phyloP scores from a whole-genome alignment of 2,797 vertebrate genomes.

The Sebastolobus alascanus region DNA sequence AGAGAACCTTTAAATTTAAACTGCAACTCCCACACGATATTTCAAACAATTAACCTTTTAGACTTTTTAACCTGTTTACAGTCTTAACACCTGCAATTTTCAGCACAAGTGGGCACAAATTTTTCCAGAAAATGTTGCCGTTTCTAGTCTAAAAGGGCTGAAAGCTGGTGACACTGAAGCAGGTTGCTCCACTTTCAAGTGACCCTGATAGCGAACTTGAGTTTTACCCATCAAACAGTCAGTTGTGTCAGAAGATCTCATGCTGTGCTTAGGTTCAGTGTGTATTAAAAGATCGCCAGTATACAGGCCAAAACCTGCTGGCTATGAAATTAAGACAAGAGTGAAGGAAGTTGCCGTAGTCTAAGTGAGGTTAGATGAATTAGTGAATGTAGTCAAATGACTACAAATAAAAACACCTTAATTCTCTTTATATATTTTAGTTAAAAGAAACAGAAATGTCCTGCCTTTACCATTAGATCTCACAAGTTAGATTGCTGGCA shows the following conservation, averaged over 20 bases:
- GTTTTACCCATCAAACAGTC: not conserved
- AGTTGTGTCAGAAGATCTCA: not conserved
- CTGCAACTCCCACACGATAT: not conserved
- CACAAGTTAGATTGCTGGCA: too few species aligned
- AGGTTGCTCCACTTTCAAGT: not conserved
- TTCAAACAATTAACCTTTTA: not conserved
- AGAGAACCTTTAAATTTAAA: not conserved
- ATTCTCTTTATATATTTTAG: not conserved
- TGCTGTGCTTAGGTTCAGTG: not conserved
- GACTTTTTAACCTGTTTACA: not conserved
- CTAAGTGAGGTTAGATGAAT: not conserved
- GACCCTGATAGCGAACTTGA: constrained; percentile 7
- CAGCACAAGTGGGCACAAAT: not conserved
- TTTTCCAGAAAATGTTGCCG: not conserved
- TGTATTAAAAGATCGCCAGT: constrained; percentile 3
- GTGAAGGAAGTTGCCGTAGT: not conserved
- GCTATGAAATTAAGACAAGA: not conserved
- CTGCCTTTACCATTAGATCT: not conserved
- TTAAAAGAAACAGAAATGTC: not conserved
- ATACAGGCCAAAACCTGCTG: not conserved
- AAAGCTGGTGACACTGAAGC: not conserved
- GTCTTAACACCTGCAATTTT: not conserved
- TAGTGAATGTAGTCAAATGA: not conserved
- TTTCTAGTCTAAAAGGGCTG: not conserved
- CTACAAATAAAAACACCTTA: not conserved